phyloP scores from a whole-genome alignment of 2,797 vertebrate species.

The Coccyzus lansbergi region DNA sequence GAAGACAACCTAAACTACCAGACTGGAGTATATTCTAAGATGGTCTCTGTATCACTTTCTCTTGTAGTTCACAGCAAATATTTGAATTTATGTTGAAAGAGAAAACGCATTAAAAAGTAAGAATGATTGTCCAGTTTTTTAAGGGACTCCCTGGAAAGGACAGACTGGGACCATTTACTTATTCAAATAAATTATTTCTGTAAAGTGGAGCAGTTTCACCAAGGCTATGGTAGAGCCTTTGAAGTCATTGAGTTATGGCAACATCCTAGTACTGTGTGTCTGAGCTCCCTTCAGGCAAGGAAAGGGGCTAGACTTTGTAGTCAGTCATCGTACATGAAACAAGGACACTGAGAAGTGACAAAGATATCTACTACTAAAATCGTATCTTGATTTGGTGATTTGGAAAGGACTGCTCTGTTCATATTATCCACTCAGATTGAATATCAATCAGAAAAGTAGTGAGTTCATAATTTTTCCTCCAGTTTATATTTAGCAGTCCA shows the following conservation, averaged over 20 bases:
- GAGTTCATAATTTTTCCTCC: not conserved
- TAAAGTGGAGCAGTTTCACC: not conserved
- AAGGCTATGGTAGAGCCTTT: not conserved
- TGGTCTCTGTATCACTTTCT: not conserved
- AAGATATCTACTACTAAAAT: not conserved
- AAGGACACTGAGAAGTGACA: not conserved
- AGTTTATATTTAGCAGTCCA: slow-evolving; percentile 36
- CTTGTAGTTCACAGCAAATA: not conserved
- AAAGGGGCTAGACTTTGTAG: not conserved
- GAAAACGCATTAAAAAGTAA: not conserved
- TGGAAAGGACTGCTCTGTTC: not conserved
- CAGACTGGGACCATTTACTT: not conserved
- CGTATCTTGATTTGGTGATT: not conserved
- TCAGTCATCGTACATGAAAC: not conserved
- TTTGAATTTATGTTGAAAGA: not conserved
- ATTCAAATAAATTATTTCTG: not conserved
- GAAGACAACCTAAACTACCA: not conserved
- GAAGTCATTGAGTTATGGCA: not conserved
- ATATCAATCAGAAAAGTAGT: slow-evolving; percentile 6
- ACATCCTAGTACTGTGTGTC: not conserved
- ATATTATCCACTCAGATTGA: fast-evolving
- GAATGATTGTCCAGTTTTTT: not conserved
- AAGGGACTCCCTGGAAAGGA: not conserved
- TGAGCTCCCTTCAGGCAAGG: not conserved
- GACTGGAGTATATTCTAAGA: not conserved